Conservation (phyloP, 2,113 vertebrate genomes). For the Globicephala melas region DNA sequence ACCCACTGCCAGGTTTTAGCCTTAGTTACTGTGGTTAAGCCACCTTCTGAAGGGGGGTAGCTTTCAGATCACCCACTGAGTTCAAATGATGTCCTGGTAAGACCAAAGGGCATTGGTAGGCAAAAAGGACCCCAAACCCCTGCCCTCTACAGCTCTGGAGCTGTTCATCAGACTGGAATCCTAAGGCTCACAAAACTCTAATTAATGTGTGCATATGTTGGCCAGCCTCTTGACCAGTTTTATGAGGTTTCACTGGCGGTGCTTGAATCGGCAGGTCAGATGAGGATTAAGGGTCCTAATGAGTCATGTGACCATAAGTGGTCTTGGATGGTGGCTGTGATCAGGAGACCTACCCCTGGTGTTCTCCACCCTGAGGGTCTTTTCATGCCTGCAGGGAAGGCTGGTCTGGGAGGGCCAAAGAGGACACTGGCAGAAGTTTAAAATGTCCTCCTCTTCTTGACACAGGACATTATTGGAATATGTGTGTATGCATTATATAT, state of each 20-base stretch:
- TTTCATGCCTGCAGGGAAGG: conserved; percentile 55
- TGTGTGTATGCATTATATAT: rapidly evolving
- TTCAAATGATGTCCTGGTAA: not conserved
- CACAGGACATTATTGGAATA: not conserved
- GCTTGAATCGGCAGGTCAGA: conserved; percentile 72
- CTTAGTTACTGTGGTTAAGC: not conserved
- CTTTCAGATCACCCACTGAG: conserved; percentile 35
- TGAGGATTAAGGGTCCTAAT: conserved; percentile 81
- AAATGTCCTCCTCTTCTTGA: not conserved
- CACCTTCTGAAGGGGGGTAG: not conserved
- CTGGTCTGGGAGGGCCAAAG: not conserved
- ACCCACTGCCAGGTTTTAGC: not conserved
- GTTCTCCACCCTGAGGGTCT: conserved; percentile 68
- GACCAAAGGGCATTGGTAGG: conserved; percentile 28
- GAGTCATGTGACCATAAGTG: conserved; percentile 74
- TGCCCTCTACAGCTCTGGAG: not conserved
- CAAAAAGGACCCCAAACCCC: conserved; percentile 25
- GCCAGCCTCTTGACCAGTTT: conserved; percentile 74
- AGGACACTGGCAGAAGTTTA: not conserved
- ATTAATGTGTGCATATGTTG: conserved; percentile 77
- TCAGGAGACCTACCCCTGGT: conserved; percentile 29
- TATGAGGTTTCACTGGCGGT: conserved; percentile 71
- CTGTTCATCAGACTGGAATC: conserved; percentile 28
- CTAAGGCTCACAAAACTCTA: conserved; percentile 45
- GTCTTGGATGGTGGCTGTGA: conserved; percentile 62